Evolutionary conservation across 1,140 invertebrate genomes (phyloP).

Genomic region (Andricus grossulariae): DNA sequence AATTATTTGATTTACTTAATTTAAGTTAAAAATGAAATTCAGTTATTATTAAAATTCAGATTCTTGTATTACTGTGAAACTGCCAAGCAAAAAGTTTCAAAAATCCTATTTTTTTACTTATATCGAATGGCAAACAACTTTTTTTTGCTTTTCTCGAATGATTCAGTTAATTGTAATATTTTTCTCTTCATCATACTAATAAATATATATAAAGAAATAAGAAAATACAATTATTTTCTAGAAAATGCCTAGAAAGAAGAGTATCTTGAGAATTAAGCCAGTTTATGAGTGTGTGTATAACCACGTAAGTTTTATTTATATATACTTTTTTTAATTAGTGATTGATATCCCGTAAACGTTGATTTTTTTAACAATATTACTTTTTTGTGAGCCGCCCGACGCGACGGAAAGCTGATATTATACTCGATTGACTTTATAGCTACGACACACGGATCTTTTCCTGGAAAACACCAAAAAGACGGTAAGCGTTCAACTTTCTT

Average conservation of each 20-base stretch:
- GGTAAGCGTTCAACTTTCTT: slow-evolving; percentile 54
- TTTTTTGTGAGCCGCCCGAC: slow-evolving; percentile 6
- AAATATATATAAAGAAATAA: slow-evolving; percentile 36
- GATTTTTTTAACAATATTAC: not conserved
- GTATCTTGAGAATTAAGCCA: slow-evolving; percentile 66
- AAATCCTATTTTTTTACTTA: slow-evolving; percentile 19
- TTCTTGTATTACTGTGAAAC: too few relatives aligned
- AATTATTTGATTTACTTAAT: too few relatives aligned
- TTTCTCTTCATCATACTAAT: slow-evolving; percentile 5
- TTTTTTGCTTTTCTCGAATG: not conserved
- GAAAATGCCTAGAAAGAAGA: slow-evolving; percentile 69
- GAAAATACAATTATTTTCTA: slow-evolving; percentile 48
- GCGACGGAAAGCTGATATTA: slow-evolving; percentile 24
- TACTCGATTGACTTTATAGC: slow-evolving; percentile 49
- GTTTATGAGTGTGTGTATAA: slow-evolving; percentile 70
- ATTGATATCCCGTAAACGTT: not conserved
- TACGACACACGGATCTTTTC: slow-evolving; percentile 67
- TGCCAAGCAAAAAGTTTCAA: too few relatives aligned
- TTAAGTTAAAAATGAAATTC: too few relatives aligned
- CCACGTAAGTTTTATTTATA: slow-evolving; percentile 67
- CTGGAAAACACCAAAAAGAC: slow-evolving; percentile 68
- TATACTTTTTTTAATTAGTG: not conserved
- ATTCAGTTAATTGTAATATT: slow-evolving; percentile 34
- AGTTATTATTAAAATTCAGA: too few relatives aligned
- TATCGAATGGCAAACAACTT: not conserved